Base-by-base conservation (phyloP, 2,113 vertebrate species). In the Leptobrachium leishanense region DNA sequence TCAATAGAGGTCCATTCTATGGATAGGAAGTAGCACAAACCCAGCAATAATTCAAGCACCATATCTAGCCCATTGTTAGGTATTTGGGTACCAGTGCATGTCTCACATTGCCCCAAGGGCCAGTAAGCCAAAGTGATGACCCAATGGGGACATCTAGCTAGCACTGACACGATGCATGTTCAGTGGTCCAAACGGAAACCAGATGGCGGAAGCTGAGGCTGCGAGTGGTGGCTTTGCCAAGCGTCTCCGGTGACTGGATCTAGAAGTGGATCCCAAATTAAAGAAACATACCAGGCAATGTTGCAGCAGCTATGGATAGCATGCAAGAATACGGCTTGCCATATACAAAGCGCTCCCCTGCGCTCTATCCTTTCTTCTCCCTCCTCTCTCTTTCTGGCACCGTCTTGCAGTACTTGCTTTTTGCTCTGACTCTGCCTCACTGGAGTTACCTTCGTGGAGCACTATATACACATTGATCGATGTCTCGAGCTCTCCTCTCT, bases 381-480 rank as follows among this genome's bases (percentile, higher is more conserved):
- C 72, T 74, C 72, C 78, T 81, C 72, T 74, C 50, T 46, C 13
- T 68, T 31, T 31, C 20, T 31, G 11, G 59, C 15, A 15, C 59
- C 15, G 59, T 15, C 55, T 55, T 41, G 64, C 78, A 43, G 71
- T 68, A 50, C 71, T 74, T 72, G 53, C 53, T 50, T 65, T 50
- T 79, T 43, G 44, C 71, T 80, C 72, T 62, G 64, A 20, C 53
- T 74, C 77, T 80, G 77, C 62, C 77, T 79, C 66, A 69, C 64
- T 63, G 41, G 72, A 80, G 70, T 80, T 80, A 57, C 71, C 54
- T 57, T 74, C 70, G 73, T 64, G 73, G 62, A 73, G 72, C 71
- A 74, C 71, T 74, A 81, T 81, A 81, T 74, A 74, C 78, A 81
- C 78, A 81, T 74, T 81, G 78, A 81, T 81, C 78, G 72, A 81